A percentile compares a stretch with the other conserved stretches of the same genome.
These are phyloP conservation scores for Lepidocolaptes lacrymiger DNA, from an alignment of 2,797 vertebrate species.

Conservation along the genomic window DNA sequence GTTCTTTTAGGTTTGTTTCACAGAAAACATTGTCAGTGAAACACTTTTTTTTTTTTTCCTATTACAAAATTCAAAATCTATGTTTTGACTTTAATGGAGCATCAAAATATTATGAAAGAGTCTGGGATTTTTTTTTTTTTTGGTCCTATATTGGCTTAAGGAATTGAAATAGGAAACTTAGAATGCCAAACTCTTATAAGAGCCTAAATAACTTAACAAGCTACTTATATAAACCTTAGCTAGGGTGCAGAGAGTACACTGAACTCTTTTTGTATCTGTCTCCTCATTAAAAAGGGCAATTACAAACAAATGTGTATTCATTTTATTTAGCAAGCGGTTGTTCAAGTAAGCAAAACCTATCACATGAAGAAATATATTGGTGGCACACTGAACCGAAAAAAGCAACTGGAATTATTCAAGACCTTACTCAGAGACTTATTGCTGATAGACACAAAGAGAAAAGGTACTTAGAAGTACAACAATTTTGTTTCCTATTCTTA, in stretches of 20 bases:
- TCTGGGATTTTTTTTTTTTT: not conserved
- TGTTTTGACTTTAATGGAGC: not conserved
- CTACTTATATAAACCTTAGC: not conserved
- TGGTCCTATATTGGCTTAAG: not conserved
- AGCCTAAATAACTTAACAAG: not conserved
- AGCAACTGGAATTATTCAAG: not conserved
- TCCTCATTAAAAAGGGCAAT: not conserved
- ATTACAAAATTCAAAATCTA: not conserved
- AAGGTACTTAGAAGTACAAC: not conserved
- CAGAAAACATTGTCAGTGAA: not conserved
- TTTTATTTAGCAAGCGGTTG: not conserved
- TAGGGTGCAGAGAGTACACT: not conserved
- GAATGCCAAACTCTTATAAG: not conserved
- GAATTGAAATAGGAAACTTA: not conserved
- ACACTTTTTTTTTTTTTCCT: not conserved
- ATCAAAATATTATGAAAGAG: not conserved
- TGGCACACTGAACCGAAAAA: not conserved
- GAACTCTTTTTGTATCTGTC: not conserved
- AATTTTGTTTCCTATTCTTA: not conserved
- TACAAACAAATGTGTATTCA: not conserved
- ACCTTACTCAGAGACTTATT: not conserved
- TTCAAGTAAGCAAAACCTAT: not conserved
- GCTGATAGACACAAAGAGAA: not conserved
- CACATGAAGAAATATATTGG: not conserved
- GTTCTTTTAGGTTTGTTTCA: not conserved